A percentile compares a stretch with the other conserved stretches of the same genome.
Evolutionary conservation across 2,888 invertebrate genomes (phyloP).

Genomic region (Trichopoda pennipes): DNA sequence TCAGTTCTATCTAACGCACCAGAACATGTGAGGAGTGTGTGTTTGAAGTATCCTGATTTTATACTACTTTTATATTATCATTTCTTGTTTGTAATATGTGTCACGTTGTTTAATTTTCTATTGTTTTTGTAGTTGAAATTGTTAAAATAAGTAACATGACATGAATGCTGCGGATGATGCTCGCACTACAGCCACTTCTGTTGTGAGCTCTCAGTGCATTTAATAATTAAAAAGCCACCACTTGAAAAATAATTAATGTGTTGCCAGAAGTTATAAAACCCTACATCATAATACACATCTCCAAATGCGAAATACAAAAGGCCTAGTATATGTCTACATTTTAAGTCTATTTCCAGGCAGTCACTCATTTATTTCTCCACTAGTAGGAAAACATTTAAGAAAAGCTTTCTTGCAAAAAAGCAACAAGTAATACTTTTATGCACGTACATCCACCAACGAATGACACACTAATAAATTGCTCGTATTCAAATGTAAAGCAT

Average conservation of each 20-base stretch:
- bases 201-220: constrained; percentile 68
- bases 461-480: constrained; percentile 5
- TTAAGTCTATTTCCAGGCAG: constrained; percentile 25
- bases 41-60: constrained; percentile 28
- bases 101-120: constrained; percentile 20
- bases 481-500: not conserved
- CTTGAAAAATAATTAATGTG: constrained; percentile 79
- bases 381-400: constrained; percentile 7
- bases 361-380: not conserved
- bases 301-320: constrained; percentile 16
- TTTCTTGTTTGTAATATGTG: constrained; percentile 26
- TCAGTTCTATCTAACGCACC: not conserved
- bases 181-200: not conserved
- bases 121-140: constrained; percentile 23
- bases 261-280: constrained; percentile 72
- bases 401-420: constrained; percentile 7
- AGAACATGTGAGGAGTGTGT: constrained; percentile 1
- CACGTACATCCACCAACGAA: constrained; percentile 5
- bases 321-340: constrained; percentile 52
- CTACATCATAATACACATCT: not conserved
- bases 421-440: not conserved
- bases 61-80: constrained; percentile 14
- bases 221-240: constrained; percentile 79
- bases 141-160: constrained; percentile 9
- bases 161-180: constrained; percentile 20